These are phyloP conservation scores for Periplaneta americana DNA, from an alignment of 1,140 invertebrate species.

Conservation along the genomic window DNA sequence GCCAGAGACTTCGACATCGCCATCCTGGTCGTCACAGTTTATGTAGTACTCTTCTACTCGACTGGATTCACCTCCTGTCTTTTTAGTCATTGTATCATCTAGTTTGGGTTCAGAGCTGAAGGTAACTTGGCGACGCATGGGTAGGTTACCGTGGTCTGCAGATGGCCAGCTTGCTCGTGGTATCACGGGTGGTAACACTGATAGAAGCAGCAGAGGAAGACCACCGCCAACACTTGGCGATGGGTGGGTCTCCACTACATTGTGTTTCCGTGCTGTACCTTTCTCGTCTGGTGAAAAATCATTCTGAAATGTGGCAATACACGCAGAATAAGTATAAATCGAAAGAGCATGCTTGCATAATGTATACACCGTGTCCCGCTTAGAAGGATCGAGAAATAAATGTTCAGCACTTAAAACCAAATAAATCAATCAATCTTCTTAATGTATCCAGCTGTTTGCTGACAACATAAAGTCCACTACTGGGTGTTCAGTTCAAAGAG, in stretches of 20 bases:
- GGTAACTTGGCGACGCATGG: slow-evolving; percentile 33
- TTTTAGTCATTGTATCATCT: slow-evolving; percentile 32
- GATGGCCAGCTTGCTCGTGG: slow-evolving; percentile 71
- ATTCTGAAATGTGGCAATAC: not conserved
- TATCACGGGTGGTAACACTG: slow-evolving; percentile 65
- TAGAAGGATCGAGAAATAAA: too few species aligned
- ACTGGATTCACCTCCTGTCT: not conserved
- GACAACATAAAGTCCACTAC: too few species aligned
- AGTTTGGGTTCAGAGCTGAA: slow-evolving; percentile 64
- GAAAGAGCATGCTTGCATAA: not conserved
- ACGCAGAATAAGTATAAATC: not conserved
- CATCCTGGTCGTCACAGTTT: not conserved
- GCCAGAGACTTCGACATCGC: slow-evolving; percentile 27
- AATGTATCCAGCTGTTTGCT: too few species aligned
- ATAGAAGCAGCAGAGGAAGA: slow-evolving; percentile 59
- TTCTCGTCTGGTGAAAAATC: not conserved
- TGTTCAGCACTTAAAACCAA: too few species aligned
- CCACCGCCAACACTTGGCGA: slow-evolving; percentile 63
- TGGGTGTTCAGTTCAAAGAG: too few species aligned
- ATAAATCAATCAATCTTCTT: too few species aligned
- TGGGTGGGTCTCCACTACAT: slow-evolving; percentile 26
- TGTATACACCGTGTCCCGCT: too few species aligned
- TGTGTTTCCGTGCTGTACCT: not conserved
- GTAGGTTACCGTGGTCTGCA: slow-evolving; percentile 45
- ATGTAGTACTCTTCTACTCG: slow-evolving; percentile 4